Percentiles rank a stretch among this genome's conserved stretches.
phyloP scores from a whole-genome alignment of 2,113 vertebrate genomes.

The Spheniscus mendiculus region DNA sequence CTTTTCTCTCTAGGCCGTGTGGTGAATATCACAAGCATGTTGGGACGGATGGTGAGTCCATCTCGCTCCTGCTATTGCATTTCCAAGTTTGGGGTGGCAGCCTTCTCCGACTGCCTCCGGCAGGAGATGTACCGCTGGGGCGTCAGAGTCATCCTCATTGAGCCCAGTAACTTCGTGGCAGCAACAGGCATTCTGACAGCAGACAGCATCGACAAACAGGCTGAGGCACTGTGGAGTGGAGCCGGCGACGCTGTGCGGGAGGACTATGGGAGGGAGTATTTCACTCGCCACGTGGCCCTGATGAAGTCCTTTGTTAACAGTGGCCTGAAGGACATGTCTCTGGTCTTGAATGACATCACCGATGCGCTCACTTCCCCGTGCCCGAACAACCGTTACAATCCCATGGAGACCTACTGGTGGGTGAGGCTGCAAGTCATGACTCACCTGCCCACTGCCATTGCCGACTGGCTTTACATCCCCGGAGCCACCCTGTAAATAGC shows the following conservation, averaged over 20 bases:
- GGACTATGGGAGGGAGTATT: conserved; percentile 81
- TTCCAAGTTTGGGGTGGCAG: conserved; percentile 86
- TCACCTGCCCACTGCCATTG: conserved; percentile 81
- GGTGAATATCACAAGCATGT: conserved; percentile 85
- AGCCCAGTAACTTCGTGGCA: conserved; percentile 85
- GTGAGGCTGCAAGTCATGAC: conserved; percentile 81
- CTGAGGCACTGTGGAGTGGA: conserved; percentile 79
- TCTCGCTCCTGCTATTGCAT: conserved; percentile 84
- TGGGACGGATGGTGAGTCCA: conserved; percentile 78
- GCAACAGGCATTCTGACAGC: conserved; percentile 82
- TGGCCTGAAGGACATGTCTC: conserved; percentile 72
- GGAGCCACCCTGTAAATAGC: neutral
- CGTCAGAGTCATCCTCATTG: conserved; percentile 79
- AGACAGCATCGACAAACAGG: conserved; percentile 63
- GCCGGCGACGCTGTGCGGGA: conserved; percentile 66
- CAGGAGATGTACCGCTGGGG: conserved; percentile 90
- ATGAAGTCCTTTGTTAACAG: conserved; percentile 80
- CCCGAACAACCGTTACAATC: conserved; percentile 81
- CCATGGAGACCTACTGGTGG: conserved; percentile 85
- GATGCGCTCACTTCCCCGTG: conserved; percentile 76
- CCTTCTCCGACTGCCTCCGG: conserved; percentile 87
- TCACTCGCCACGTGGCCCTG: conserved; percentile 70
- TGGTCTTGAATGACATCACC: conserved; percentile 77
- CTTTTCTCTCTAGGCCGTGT: conserved; percentile 77
- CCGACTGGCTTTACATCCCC: conserved; percentile 81